Evolutionary conservation across 2,888 invertebrate genomes (phyloP).

Genomic region (Melitaea athalia): DNA sequence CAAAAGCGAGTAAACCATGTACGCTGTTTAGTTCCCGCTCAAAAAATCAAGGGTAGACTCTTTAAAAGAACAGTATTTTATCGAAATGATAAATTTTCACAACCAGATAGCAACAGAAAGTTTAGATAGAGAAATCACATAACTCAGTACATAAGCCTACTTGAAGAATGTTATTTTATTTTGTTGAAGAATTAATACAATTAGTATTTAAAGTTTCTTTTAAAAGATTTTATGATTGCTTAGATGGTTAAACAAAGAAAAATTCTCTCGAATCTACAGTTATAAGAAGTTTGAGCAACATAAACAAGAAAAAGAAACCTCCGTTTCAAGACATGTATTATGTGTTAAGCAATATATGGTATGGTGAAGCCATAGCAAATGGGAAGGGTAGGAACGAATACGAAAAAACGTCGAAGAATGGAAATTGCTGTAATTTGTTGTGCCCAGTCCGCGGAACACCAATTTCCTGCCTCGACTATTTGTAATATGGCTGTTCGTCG

Average conservation of each 20-base stretch:
- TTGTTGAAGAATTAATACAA: no score
- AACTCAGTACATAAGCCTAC: no score
- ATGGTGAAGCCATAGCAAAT: conserved; percentile 23
- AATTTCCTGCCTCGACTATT: conserved; percentile 56
- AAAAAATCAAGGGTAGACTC: no score
- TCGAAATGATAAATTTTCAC: no score
- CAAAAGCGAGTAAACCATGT: no score
- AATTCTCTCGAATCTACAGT: not conserved
- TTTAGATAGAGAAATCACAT: no score
- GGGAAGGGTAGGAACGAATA: conserved; percentile 24
- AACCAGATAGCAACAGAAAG: no score
- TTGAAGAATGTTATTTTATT: no score
- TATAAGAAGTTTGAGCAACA: not conserved
- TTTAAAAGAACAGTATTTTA: no score
- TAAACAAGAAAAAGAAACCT: conserved; percentile 1
- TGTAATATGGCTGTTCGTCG: conserved; percentile 49
- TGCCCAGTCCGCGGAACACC: conserved; percentile 54
- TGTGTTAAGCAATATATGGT: conserved; percentile 12
- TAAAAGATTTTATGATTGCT: not conserved
- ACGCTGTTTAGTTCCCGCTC: no score
- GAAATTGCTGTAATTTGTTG: conserved; percentile 64
- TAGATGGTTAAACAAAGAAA: not conserved
- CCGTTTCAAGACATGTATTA: conserved; percentile 5
- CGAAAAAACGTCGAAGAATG: conserved; percentile 45
- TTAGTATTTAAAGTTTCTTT: no score